These are phyloP conservation scores for Bhutanitis thaidina DNA, from an alignment of 2,888 invertebrate species.

Conservation along the genomic window DNA sequence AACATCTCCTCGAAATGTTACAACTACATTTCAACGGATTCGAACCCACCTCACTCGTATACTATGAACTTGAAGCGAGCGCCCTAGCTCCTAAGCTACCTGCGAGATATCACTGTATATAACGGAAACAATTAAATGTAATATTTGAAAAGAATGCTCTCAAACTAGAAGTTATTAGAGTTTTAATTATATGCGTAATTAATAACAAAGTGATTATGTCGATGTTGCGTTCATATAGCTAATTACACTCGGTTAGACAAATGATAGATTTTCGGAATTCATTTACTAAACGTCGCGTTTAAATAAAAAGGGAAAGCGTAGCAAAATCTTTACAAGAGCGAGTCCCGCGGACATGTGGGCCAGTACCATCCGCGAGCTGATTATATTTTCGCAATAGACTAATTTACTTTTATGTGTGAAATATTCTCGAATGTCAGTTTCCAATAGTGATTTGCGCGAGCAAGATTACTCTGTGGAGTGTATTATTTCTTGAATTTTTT, in stretches of 20 bases:
- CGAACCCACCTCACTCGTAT: too few species aligned
- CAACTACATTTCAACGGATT: too few species aligned
- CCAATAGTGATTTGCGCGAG: conserved; percentile 26
- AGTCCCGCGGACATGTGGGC: conserved; percentile 26
- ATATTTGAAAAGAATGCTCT: not conserved
- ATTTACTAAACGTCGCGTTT: not conserved
- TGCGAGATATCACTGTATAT: too few species aligned
- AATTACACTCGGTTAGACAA: not conserved
- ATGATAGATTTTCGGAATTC: not conserved
- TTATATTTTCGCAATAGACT: conserved; percentile 41
- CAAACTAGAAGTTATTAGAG: not conserved
- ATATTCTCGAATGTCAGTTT: conserved; percentile 39
- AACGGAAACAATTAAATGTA: too few species aligned
- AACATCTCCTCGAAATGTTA: too few species aligned
- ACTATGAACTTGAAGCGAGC: too few species aligned
- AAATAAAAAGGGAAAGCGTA: conserved; percentile 17
- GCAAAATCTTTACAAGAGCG: not conserved
- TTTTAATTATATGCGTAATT: not conserved
- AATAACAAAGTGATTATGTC: not conserved
- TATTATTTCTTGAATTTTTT: not conserved
- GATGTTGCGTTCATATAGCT: not conserved
- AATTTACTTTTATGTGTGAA: conserved; percentile 43
- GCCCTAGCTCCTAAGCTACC: too few species aligned
- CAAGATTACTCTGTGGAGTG: conserved; percentile 6
- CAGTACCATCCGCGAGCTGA: conserved; percentile 41